These are phyloP conservation scores for Apodemus sylvaticus DNA, from an alignment of 2,113 vertebrate species.

Conservation along the genomic window DNA sequence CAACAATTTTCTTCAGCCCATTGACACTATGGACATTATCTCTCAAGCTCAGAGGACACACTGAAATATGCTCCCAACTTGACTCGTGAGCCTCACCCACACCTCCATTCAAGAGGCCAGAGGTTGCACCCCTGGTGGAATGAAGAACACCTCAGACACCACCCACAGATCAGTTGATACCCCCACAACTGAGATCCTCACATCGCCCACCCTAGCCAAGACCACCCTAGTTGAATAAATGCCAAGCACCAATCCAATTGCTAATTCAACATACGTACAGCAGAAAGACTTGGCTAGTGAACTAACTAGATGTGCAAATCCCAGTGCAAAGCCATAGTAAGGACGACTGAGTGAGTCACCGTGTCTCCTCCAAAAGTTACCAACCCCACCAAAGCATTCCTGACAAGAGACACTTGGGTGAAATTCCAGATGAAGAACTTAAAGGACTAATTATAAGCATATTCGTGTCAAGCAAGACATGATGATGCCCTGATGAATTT, in stretches of 20 bases:
- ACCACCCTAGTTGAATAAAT: background rate
- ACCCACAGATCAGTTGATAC: background rate
- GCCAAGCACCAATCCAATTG: no score
- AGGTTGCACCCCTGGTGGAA: background rate
- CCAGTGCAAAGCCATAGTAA: background rate
- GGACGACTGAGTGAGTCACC: background rate
- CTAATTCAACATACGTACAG: background rate
- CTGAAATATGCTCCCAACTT: background rate
- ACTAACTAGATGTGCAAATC: background rate
- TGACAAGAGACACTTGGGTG: background rate
- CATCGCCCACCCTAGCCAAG: background rate
- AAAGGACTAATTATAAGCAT: background rate
- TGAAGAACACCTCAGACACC: background rate
- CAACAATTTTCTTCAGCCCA: background rate
- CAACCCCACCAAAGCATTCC: background rate
- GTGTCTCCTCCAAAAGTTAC: background rate
- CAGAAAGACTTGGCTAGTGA: background rate
- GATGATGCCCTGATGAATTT: background rate
- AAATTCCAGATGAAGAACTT: background rate
- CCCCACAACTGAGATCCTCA: background rate
- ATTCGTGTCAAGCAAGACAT: background rate
- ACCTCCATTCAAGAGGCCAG: background rate
- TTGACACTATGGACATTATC: background rate
- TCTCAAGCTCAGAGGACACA: background rate
- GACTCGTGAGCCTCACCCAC: background rate